Conservation (phyloP, 2,113 vertebrate genomes). For the Oncorhynchus masou region DNA sequence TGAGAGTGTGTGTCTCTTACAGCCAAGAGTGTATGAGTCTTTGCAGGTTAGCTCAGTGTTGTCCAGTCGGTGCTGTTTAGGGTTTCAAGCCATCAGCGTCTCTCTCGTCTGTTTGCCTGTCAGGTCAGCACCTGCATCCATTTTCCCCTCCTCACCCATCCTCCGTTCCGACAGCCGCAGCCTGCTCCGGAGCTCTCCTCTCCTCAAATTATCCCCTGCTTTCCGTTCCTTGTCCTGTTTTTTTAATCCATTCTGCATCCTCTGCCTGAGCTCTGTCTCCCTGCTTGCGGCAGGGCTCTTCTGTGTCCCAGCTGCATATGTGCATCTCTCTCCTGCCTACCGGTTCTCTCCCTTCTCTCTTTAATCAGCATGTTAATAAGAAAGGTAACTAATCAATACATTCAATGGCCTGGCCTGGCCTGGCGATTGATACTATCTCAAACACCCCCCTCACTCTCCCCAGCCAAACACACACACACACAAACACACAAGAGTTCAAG, state of each 20-base stretch:
- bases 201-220: slow-evolving; percentile 49
- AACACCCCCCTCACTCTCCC: slow-evolving; percentile 62
- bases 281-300: slow-evolving; percentile 26
- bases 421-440: slow-evolving; percentile 81
- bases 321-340: slow-evolving; percentile 29
- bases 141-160: slow-evolving; percentile 17
- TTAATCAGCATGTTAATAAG: slow-evolving; percentile 87
- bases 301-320: slow-evolving; percentile 11
- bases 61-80: slow-evolving; percentile 42
- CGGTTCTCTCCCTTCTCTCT: slow-evolving; percentile 68
- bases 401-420: slow-evolving; percentile 78
- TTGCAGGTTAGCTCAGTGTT: slow-evolving; percentile 18
- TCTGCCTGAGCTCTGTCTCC: slow-evolving; percentile 17
- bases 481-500: slow-evolving; percentile 42
- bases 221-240: slow-evolving; percentile 42
- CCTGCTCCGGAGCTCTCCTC: slow-evolving; percentile 5
- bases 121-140: slow-evolving; percentile 27
- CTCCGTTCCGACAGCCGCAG: slow-evolving; percentile 41
- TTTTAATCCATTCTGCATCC: slow-evolving; percentile 63
- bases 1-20: slow-evolving; percentile 18
- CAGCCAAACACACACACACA: slow-evolving; percentile 46
- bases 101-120: slow-evolving; percentile 16
- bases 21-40: background rate
- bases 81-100: background rate
- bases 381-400: slow-evolving; percentile 86